These are phyloP conservation scores for Pao palembangensis DNA, from an alignment of 2,113 vertebrate genomes.

Conservation along the genomic window DNA sequence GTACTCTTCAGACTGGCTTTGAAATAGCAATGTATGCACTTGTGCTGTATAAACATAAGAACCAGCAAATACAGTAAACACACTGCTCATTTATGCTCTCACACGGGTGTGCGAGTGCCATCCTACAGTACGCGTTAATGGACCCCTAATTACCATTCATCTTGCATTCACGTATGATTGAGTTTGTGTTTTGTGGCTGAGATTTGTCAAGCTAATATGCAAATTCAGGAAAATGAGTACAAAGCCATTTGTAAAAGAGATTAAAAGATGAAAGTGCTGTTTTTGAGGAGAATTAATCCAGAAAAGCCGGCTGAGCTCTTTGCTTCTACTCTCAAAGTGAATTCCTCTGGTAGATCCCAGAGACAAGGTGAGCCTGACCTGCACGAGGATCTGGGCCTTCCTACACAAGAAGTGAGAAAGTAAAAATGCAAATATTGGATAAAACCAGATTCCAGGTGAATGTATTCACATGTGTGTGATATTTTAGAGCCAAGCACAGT, in stretches of 20 bases:
- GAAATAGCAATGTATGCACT: not conserved
- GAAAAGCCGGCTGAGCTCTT: not conserved
- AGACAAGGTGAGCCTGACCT: conserved; percentile 15
- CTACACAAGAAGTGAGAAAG: conserved; percentile 45
- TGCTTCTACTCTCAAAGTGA: conserved; percentile 33
- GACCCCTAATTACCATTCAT: not conserved
- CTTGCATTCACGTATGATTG: not conserved
- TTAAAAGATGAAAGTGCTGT: conserved; percentile 10
- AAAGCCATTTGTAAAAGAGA: conserved; percentile 1
- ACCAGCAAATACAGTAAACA: not conserved
- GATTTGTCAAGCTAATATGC: not conserved
- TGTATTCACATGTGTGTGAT: conserved; percentile 13
- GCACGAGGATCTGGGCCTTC: not conserved
- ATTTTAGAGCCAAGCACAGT: conserved; percentile 29
- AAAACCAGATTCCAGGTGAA: not conserved
- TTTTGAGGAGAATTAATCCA: conserved; percentile 3
- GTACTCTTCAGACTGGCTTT: too few species aligned
- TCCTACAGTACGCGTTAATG: too few species aligned
- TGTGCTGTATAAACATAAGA: not conserved
- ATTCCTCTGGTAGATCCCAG: conserved; percentile 35
- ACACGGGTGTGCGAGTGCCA: not conserved
- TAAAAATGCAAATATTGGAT: not conserved
- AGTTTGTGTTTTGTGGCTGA: not conserved
- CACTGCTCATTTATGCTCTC: not conserved
- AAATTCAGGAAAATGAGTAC: not conserved